Base-by-base conservation (phyloP, 2,797 vertebrate genomes). In the Morus bassanus region DNA sequence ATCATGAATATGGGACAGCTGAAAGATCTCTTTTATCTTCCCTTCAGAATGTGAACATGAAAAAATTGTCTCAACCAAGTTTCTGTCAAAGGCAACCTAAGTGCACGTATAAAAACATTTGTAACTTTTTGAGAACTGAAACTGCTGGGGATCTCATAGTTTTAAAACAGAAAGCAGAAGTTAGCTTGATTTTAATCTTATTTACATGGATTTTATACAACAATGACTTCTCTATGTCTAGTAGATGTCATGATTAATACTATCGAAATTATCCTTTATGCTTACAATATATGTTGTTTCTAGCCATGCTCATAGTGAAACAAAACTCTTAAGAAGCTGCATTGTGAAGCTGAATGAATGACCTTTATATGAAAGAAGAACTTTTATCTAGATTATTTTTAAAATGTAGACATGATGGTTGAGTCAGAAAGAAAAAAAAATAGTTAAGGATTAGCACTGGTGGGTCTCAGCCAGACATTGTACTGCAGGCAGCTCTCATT, bases 121-220 rank as follows among this genome's bases (percentile, higher is more conserved):
- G 15, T 77, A 69, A 23, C 27, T 83, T 51, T 24, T 48, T 85
- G 67, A 74, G 96, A 95, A 93, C 68, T 72, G 94, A 94, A 95
- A 94, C 75, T 60, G 10, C 17, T 43, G 72, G 61, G 77, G 37
- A 61, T 84, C 57, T 92, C 57, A 41, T 21, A 65, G 28, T 46
- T 82, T 65, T 83, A 31, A 89, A 96, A 83, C 45, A 94, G 85
- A 92, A 96, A 94, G 92, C 84, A 97, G 92, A 96, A 96, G 81
- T 88, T 50, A 67, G 13, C 35, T 57, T 78, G 30, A 93, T 89
- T 94, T 94, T 68, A 69, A 83, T 65, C 45, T 88, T 50, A 96
- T 96, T 94, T 97, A 57, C 87, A 91, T 86, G 61, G n/a, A 45
- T 85, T 85, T 78, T 89, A 78, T 81, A 91, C 85, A 89, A 39